Evolutionary conservation across 2,888 invertebrate genomes (phyloP).

Genomic region (Sipha maydis): DNA sequence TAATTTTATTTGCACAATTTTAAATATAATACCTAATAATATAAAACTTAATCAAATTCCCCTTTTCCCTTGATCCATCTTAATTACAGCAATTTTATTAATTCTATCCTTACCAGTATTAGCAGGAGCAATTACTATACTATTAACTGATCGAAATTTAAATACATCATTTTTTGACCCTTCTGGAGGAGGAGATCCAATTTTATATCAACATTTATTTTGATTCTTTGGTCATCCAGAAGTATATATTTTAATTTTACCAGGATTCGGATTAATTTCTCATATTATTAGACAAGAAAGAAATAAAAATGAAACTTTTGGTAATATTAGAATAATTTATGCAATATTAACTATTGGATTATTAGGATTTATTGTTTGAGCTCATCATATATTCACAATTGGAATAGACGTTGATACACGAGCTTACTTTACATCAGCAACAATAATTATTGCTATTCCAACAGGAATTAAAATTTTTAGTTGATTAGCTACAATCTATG

Average conservation of each 20-base stretch:
- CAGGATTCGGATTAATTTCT: not conserved
- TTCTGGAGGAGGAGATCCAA: too few species aligned
- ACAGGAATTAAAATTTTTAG: slow-evolving; percentile 56
- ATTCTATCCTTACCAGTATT: not conserved
- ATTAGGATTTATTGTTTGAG: too few species aligned
- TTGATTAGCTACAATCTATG: too few species aligned
- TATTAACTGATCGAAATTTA: too few species aligned
- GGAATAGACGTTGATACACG: slow-evolving; percentile 36
- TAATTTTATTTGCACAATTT: slow-evolving; percentile 27
- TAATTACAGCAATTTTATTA: too few species aligned
- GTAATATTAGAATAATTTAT: not conserved
- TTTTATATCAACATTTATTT: too few species aligned
- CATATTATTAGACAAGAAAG: not conserved
- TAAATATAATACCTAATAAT: too few species aligned
- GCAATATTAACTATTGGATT: too few species aligned
- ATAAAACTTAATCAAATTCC: too few species aligned
- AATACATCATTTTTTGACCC: not conserved
- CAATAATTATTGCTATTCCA: slow-evolving; percentile 32
- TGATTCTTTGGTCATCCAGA: too few species aligned
- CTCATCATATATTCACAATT: not conserved
- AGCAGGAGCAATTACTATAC: slow-evolving; percentile 2
- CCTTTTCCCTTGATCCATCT: too few species aligned
- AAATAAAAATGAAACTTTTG: not conserved
- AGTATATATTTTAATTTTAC: too few species aligned
- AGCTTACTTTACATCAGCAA: slow-evolving; percentile 43